Percentiles rank a stretch among this genome's conserved stretches.
These are phyloP conservation scores for Stramonita haemastoma DNA, from an alignment of 2,888 invertebrate genomes.

Conservation along the genomic window DNA sequence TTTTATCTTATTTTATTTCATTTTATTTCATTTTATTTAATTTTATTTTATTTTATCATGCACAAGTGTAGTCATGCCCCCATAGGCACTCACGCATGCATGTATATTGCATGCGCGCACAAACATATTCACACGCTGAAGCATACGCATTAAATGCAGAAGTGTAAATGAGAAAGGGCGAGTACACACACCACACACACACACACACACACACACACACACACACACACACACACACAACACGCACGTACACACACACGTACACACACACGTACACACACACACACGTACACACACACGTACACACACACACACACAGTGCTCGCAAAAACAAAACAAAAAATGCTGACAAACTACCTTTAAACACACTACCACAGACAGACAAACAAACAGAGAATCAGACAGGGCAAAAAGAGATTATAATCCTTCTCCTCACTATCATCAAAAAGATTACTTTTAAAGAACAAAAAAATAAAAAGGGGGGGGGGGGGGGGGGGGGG, in stretches of 20 bases:
- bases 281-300: background rate
- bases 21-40: too few relatives aligned
- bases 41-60: too few relatives aligned
- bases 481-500: background rate
- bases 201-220: too few relatives aligned
- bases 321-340: too few relatives aligned
- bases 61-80: too few relatives aligned
- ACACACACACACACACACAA: too few relatives aligned
- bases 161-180: too few relatives aligned
- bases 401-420: constrained; percentile 5
- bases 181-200: too few relatives aligned
- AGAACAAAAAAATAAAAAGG: background rate
- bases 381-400: background rate
- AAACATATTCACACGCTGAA: background rate
- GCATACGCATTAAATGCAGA: too few relatives aligned
- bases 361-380: background rate
- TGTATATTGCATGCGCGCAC: background rate
- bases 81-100: background rate
- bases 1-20: too few relatives aligned
- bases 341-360: background rate
- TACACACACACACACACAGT: background rate
- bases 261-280: background rate
- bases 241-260: background rate
- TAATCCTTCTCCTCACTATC: too few relatives aligned
- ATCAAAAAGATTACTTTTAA: too few relatives aligned